Evolutionary conservation across 23 tunicate species (phyloP).

Genomic region (Diplosoma virens): DNA sequence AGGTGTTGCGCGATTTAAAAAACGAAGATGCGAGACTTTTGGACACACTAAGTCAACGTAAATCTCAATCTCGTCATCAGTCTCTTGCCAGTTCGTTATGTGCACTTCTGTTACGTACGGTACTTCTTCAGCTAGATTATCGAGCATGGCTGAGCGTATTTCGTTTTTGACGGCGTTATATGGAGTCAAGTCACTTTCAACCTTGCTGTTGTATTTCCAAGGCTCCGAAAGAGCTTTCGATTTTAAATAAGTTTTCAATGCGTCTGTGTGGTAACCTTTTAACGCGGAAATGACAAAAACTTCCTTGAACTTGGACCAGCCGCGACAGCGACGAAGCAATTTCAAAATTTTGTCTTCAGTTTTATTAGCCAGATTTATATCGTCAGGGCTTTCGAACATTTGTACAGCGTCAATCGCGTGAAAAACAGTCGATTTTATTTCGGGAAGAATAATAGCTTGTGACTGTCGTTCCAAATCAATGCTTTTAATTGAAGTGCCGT

Average conservation of each 20-base stretch:
- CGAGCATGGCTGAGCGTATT: constrained; percentile 59
- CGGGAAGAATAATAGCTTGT: constrained; percentile 29
- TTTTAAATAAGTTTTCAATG: constrained; percentile 37
- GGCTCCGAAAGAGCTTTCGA: constrained; percentile 38
- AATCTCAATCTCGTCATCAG: constrained; percentile 20
- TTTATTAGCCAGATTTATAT: constrained; percentile 25
- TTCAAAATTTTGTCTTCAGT: constrained; percentile 58
- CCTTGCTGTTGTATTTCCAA: constrained; percentile 65
- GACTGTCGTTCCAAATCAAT: neutral
- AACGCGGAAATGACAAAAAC: constrained; percentile 83
- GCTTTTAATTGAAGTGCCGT: constrained; percentile 8
- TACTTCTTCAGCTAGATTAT: constrained; percentile 69
- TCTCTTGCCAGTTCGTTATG: constrained; percentile 31
- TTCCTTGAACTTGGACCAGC: constrained; percentile 92
- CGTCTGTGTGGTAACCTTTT: neutral
- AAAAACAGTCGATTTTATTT: constrained; percentile 36
- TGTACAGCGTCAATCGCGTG: constrained; percentile 17
- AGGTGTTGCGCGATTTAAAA: constrained; percentile 6
- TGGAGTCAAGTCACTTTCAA: constrained; percentile 52
- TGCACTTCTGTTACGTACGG: constrained; percentile 60
- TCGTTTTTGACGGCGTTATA: constrained; percentile 40
- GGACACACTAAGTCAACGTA: constrained; percentile 21
- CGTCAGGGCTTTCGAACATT: neutral
- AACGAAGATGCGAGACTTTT: constrained; percentile 8
- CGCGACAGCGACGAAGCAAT: constrained; percentile 46